Evolutionary conservation across 2,888 invertebrate species (phyloP), one percentile per base, ranked within the genome.

Genomic region (Andrena trimmerana): DNA sequence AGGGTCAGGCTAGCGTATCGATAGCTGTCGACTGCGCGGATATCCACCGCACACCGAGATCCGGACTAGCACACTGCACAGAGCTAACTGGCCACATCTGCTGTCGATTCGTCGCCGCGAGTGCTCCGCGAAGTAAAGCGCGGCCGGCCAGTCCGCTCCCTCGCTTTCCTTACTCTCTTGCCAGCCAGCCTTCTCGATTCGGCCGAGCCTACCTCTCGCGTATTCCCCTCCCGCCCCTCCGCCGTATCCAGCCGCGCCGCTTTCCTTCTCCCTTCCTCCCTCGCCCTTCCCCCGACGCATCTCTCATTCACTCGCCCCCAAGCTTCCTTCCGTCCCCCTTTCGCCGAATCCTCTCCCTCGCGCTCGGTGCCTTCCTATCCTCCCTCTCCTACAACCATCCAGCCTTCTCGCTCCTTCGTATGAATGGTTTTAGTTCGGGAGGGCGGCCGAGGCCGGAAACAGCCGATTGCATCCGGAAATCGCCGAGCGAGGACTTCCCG

Each of bases 41-140:
- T 65, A 72, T 77, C 70, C 67, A 72, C 74, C 60, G 67, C 59
- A 81, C 72, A 59, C 77, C 62, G 77, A 50, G 86, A 85, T 81
- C 87, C 87, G 87, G 62, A 76, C 88, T 75, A 88, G 83, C 70
- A 80, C 88, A 86, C 86, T 81, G 79, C 90, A 85, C 84, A 81
- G 87, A 89, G 86, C 86, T 87, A 87, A 90, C 90, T 90, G 88
- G 81, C 84, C 88, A 88, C 88, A 89, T 89, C 89, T 90, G 89
- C 88, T 86, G 88, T 82, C 88, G 85, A 85, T 88, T 88, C 81
- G 78, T 88, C 78, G 78, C 86, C 79, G 50, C 76, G 78, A 78
- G 81, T 70, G 59, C 71, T 85, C 78, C 81, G 78, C 82, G 76
- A 85, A 82, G 78, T 84, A 66, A 54, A 66, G 84, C 60, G 69